These are phyloP conservation scores for Hylaeus anthracinus DNA, from an alignment of 1,140 invertebrate genomes.

Conservation along the genomic window DNA sequence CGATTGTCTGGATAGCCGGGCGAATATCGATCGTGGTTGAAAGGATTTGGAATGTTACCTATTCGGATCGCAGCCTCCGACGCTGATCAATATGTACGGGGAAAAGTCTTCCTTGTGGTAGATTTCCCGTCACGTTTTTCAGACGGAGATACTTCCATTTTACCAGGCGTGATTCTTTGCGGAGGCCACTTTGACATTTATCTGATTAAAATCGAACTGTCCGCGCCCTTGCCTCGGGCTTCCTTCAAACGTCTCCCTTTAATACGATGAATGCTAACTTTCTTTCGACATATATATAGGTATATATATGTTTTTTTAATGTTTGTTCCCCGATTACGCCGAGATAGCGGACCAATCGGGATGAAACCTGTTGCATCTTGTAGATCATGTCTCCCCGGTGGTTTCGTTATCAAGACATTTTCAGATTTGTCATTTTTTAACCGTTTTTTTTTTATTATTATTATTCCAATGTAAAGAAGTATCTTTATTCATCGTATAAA, in stretches of 20 bases:
- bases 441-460: too few relatives aligned
- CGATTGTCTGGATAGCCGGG: conserved; percentile 31
- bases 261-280: conserved; percentile 19
- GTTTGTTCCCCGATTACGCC: too few relatives aligned
- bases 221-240: not conserved
- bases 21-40: conserved; percentile 42
- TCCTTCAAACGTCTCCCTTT: not conserved
- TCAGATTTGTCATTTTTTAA: too few relatives aligned
- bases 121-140: conserved; percentile 62
- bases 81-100: conserved; percentile 57
- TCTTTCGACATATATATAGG: not conserved
- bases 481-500: too few relatives aligned
- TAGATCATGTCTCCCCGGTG: too few relatives aligned
- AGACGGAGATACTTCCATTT: conserved; percentile 56
- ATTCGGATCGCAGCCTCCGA: conserved; percentile 20
- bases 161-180: conserved; percentile 53
- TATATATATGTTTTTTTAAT: too few relatives aligned
- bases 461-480: too few relatives aligned
- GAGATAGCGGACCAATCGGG: too few relatives aligned
- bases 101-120: conserved; percentile 52
- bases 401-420: too few relatives aligned
- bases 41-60: conserved; percentile 47
- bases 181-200: conserved; percentile 36
- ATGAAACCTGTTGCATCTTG: too few relatives aligned
- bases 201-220: conserved; percentile 43